phyloP scores from a whole-genome alignment of 2,888 invertebrate species.

The Eumerus sabulonum region DNA sequence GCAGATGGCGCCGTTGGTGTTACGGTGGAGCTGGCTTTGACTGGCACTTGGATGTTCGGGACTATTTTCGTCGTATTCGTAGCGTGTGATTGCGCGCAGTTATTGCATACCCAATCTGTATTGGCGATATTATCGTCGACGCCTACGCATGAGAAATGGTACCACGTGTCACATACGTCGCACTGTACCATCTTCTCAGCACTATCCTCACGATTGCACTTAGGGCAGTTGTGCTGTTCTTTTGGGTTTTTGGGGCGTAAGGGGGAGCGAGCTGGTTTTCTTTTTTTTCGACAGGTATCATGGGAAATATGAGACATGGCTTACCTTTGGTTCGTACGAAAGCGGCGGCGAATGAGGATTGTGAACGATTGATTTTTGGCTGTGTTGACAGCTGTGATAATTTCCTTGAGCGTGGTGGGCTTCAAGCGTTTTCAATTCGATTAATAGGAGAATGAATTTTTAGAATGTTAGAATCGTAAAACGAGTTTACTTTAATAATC shows the following conservation, averaged over 20 bases:
- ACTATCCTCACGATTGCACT: slow-evolving; percentile 5
- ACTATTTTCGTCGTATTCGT: background rate
- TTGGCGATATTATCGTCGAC: slow-evolving; percentile 7
- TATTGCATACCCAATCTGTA: slow-evolving; percentile 8
- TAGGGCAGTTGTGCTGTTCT: slow-evolving; percentile 3
- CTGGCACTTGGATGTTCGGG: background rate
- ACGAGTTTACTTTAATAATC: background rate
- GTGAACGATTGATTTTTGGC: background rate
- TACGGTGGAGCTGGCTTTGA: background rate
- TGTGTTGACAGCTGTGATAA: background rate
- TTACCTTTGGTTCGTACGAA: background rate
- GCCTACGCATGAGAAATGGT: slow-evolving; percentile 8
- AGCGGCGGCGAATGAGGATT: background rate
- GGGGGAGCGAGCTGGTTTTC: background rate
- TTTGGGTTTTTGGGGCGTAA: background rate
- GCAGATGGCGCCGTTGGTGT: background rate
- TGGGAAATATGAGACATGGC: background rate
- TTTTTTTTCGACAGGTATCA: background rate
- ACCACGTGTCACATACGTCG: slow-evolving; percentile 12
- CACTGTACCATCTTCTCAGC: slow-evolving; percentile 16
- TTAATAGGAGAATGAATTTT: background rate
- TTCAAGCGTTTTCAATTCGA: background rate
- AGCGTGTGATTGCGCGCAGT: background rate
- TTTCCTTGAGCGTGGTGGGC: background rate
- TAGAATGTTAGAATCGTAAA: background rate